Base-by-base conservation (phyloP, 2,888 invertebrate genomes). In the Drosophila niveifrons region DNA sequence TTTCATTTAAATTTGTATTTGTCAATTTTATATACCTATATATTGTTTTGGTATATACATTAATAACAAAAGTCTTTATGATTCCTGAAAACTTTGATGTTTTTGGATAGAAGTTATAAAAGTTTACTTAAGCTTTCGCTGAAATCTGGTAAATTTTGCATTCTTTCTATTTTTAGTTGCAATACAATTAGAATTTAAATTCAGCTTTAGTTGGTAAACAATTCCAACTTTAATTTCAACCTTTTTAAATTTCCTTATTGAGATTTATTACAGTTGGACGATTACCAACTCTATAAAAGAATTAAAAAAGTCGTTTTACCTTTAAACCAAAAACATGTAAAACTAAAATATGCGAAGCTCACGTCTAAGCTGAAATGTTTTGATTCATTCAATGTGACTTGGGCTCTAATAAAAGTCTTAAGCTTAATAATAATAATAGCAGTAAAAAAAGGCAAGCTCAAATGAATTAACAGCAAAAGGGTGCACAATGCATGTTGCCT, bases 391-490 rank as follows among this genome's bases (percentile, higher is more conserved):
- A 17, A 17, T 11, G 9, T 9, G 8, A 8, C 17, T n/a, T 17
- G 3, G 1, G 4, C 18, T 28, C 17, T 57, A 64, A 64, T 73
- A 43, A 59, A 43, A 18, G 6, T 34, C 36, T 18, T 6, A 8
- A 29, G 46, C n/a, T 57, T 43, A 50, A 61, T 63, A 73, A 78
- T 68, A 41, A 23, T 23, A 23, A 23, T 23, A 23, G 6, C 6
- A 23, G 6, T 23, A 23, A 23, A 23, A 23, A 41, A 46, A 46
- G 28, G 17, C n/a, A 53, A 48, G 28, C 31, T 44, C 31, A 57
- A 75, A 56, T 50, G 64, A 73, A 48, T 75, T 64, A 78, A 78
- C 74, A 58, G 29, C 55, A 75, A 78, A 78, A 44, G 74, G 50
- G 78, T 56, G 43, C 48, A 64, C 67, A 72, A 52, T 39, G 50